Percentiles rank a stretch among this genome's conserved stretches.
These are phyloP conservation scores for Polyergus mexicanus DNA, from an alignment of 1,140 invertebrate species.

Conservation along the genomic window DNA sequence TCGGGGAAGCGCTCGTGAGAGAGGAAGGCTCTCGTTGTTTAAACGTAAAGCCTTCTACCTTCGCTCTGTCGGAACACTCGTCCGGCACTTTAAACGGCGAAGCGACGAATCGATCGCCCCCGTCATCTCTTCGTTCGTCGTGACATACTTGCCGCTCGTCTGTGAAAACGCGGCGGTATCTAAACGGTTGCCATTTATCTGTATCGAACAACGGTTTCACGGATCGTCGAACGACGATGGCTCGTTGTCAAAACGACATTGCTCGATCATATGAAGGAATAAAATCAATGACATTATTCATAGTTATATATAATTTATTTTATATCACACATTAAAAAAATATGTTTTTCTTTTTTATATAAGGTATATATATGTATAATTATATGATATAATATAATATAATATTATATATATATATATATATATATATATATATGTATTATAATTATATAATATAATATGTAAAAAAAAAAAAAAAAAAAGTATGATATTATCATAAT, in stretches of 20 bases:
- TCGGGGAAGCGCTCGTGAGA: constrained; percentile 43
- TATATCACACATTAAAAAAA: neutral
- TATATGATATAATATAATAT: no score
- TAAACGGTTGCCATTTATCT: constrained; percentile 7
- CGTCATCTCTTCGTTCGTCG: constrained; percentile 6
- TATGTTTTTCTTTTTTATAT: no score
- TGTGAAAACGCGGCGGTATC: constrained; percentile 40
- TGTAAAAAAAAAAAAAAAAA: no score
- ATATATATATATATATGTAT: no score
- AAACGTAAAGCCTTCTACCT: constrained; percentile 55
- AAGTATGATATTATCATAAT: neutral
- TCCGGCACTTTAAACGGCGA: constrained; percentile 25
- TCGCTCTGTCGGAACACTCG: no score
- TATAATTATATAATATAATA: no score
- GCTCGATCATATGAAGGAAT: neutral
- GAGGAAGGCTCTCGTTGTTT: constrained; percentile 69
- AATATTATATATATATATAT: no score
- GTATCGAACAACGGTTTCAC: constrained; percentile 33
- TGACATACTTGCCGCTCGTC: constrained; percentile 45
- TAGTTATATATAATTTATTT: neutral
- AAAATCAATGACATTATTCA: neutral
- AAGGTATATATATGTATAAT: neutral
- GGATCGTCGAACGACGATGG: constrained; percentile 39
- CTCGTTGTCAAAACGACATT: constrained; percentile 35
- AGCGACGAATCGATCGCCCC: constrained; percentile 47